Base-by-base conservation (phyloP, 1,140 invertebrate genomes). In the Hyphantria cunea region DNA sequence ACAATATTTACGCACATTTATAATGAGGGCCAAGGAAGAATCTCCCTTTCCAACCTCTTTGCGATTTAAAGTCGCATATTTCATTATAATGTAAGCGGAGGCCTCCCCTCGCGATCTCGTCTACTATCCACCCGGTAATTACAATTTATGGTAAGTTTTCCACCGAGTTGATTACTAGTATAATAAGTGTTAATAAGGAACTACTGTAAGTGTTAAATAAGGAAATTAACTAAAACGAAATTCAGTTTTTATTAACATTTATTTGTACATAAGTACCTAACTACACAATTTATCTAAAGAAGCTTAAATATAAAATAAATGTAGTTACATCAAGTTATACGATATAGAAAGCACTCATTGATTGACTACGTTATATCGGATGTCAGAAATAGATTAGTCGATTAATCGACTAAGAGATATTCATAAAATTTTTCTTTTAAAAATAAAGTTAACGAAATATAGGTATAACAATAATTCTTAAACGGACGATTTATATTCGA, bases 231-330 rank as follows among this genome's bases (percentile, higher is more conserved):
- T 54, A 9, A 62, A 66, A 66, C 53, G 33, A 51, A 11, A 45
- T 45, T 44, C 17, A 15, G 67, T 74, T 72, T 83, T 66, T 25
- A 76, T 78, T 77, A 80, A 81, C 76, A 80, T 84, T 86, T 86
- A 86, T 82, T 86, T 77, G 69, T 83, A 85, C 77, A 83, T 72
- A 75, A 68, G 69, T 84, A 80, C 66, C 70, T 72, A 75, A 39
- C 65, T 69, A 72, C 56, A 59, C 32, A 59, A 33, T 12, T 54
- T 3, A 49, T 61, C 74, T 79, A 79, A 70, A 68, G 77, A 82
- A 80, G 74, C 83, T 68, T 82, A 81, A 68, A 65, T 72, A 70
- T 62, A 78, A 80, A 79, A 74, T 77, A 77, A 78, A 70, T 75
- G 56, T 45, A 68, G 59, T 67, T 59, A 70, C 64, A 68, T 52